Conservation (phyloP, 2,888 invertebrate species). For the Acrobasis suavella region DNA sequence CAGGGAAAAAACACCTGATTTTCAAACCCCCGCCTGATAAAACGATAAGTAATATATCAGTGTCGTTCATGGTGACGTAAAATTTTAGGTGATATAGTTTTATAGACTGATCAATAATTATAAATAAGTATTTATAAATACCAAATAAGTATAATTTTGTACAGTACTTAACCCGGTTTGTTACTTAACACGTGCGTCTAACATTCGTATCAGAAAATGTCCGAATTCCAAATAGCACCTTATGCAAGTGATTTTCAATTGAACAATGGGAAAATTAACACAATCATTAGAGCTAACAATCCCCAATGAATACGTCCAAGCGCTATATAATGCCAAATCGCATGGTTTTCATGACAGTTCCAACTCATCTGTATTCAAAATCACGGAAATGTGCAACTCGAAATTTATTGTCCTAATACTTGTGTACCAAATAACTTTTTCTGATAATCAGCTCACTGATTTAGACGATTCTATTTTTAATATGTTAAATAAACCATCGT, state of each 20-base stretch:
- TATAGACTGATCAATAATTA: conserved; percentile 14
- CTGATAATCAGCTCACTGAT: conserved; percentile 1
- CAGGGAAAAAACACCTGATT: conserved; percentile 54
- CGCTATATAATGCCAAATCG: conserved; percentile 8
- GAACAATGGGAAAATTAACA: conserved; percentile 20
- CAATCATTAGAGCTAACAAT: conserved; percentile 17
- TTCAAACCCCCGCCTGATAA: conserved; percentile 53
- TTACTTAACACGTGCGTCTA: conserved; percentile 7
- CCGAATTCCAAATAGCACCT: neutral
- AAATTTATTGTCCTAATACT: neutral
- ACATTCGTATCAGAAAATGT: neutral
- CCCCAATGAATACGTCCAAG: neutral
- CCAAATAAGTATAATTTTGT: neutral
- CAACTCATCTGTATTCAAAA: neutral
- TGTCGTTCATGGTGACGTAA: conserved; percentile 55
- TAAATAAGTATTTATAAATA: neutral
- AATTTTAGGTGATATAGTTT: conserved; percentile 9
- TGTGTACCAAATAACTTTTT: neutral
- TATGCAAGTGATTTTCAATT: conserved; percentile 10
- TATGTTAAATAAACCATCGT: conserved; percentile 13
- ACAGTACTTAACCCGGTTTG: neutral
- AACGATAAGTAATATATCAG: conserved; percentile 59
- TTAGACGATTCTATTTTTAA: conserved; percentile 10
- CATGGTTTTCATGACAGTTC: neutral
- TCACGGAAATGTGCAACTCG: neutral